Conservation (phyloP, 2,888 invertebrate species). For the Conchocele bisecta region DNA sequence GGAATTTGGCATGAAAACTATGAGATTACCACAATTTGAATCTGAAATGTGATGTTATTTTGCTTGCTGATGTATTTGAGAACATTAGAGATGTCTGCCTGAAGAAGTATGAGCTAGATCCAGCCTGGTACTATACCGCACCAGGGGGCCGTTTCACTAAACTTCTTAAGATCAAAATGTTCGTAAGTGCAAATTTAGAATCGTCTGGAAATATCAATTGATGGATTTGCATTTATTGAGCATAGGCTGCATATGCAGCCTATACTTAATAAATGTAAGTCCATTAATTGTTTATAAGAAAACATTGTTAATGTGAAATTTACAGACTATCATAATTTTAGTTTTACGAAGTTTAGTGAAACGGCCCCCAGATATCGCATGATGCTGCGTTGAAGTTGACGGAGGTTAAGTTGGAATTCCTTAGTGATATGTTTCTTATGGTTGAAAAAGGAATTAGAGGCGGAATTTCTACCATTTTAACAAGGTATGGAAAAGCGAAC, state of each 20-base stretch:
- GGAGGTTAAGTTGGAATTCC: not conserved
- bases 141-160: no score
- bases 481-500: not conserved
- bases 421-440: slow-evolving; percentile 2
- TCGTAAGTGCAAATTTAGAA: no score
- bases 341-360: no score
- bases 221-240: no score
- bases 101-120: not conserved
- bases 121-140: not conserved
- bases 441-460: slow-evolving; percentile 13
- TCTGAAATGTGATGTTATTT: slow-evolving; percentile 71
- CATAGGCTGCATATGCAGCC: no score
- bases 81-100: not conserved
- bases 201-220: no score
- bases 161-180: no score
- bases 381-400: not conserved
- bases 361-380: no score
- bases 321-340: no score
- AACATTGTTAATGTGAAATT: no score
- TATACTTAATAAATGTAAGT: no score
- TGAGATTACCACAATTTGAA: slow-evolving; percentile 7
- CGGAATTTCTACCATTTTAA: not conserved
- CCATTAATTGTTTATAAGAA: no score
- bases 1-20: not conserved
- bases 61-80: slow-evolving; percentile 72